Base-by-base conservation (phyloP, 2,797 vertebrate species). In the Pteropus rufus region DNA sequence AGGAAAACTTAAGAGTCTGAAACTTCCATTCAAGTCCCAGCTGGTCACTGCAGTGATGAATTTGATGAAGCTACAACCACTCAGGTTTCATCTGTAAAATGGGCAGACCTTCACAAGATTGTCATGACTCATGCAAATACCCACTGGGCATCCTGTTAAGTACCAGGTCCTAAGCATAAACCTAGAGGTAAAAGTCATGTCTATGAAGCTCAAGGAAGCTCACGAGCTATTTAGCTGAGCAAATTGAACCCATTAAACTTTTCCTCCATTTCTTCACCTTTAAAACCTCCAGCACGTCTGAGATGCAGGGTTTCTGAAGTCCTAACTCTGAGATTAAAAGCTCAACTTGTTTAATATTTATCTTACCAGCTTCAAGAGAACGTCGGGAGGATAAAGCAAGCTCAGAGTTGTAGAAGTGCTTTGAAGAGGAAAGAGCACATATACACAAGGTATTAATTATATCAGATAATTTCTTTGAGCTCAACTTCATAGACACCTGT, bases 391-490 rank as follows among this genome's bases (percentile, higher is more conserved):
- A 95, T 81, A 95, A 96, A 95, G 85, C 97, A 95, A 94, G 97
- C 94, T 97, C 90, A 64, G 90, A 96, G 82, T 41, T 91, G 88
- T 89, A 86, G 75, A 87, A 94, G 86, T 64, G 70, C 96, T 97
- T 97, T 97, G 97, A 96, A 97, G 97, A 94, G 36, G 58, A 96
- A 95, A 96, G 88, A 34, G 26, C 58, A 62, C 76, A 70, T 83
- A 76, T 82, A 93, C 96, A 95, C 95, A 97, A 98, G 88, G 95
- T 56, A 92, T 95, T 98, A 97, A 97, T 97, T 98, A 96, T 73
- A 92, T 82, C 93, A 83, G 92, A 96, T 92, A 77, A 91, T 86
- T 93, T 96, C 94, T 97, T 94, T 97, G 90, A 97, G 96, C 97
- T 96, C 75, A 77, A 94, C 95, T 96, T 97, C 96, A 96, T 49